These are phyloP conservation scores for Oryzias dopingdopingensis DNA, from an alignment of 2,797 vertebrate species.

Conservation along the genomic window DNA sequence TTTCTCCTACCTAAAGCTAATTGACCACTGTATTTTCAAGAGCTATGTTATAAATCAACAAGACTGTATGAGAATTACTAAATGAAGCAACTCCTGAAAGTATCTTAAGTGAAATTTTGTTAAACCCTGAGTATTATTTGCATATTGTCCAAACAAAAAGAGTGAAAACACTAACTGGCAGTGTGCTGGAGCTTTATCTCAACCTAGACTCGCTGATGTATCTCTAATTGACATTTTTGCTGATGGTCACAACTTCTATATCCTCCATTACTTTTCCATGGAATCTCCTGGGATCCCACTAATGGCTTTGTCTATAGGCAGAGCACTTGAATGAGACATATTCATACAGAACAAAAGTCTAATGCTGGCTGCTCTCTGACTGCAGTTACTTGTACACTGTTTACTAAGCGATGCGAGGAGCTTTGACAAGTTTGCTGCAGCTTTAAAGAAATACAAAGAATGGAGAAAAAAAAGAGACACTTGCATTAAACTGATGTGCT, in stretches of 20 bases:
- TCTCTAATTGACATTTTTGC: slow-evolving; percentile 77
- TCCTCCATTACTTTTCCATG: slow-evolving; percentile 69
- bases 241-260: slow-evolving; percentile 78
- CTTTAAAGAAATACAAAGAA: slow-evolving; percentile 60
- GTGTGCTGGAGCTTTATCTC: slow-evolving; percentile 43
- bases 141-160: slow-evolving; percentile 37
- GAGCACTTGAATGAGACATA: slow-evolving; percentile 54
- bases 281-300: slow-evolving; percentile 55
- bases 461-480: slow-evolving; percentile 47
- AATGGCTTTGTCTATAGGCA: slow-evolving; percentile 66
- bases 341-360: slow-evolving; percentile 44
- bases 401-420: slow-evolving; percentile 25
- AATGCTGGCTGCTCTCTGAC: slow-evolving; percentile 34
- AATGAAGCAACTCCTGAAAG: not conserved
- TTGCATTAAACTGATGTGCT: slow-evolving; percentile 50
- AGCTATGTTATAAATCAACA: slow-evolving; percentile 3
- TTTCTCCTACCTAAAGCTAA: too few relatives aligned
- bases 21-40: too few relatives aligned
- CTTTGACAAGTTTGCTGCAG: slow-evolving; percentile 46
- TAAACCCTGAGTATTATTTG: not conserved
- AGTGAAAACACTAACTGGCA: slow-evolving; percentile 52
- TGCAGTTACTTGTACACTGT: slow-evolving; percentile 22
- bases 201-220: slow-evolving; percentile 63
- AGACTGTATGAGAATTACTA: not conserved
- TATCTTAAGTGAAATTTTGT: too few relatives aligned